Percentiles rank a stretch among this genome's conserved stretches.
Conservation (phyloP, 64 coral and sea anemone species). For the Pocillopora damicornis region DNA sequence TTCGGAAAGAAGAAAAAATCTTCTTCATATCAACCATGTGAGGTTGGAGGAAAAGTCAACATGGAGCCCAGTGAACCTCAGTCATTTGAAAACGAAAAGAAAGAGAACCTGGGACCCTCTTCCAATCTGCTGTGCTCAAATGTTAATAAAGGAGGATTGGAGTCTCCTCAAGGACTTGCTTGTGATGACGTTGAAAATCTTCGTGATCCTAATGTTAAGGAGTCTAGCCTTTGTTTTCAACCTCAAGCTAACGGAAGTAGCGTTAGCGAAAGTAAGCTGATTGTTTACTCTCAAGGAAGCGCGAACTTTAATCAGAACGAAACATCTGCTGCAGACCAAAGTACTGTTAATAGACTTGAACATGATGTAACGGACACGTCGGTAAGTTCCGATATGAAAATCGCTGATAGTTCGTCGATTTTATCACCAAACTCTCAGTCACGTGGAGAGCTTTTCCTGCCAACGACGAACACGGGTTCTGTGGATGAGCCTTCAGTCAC, state of each 20-base stretch:
- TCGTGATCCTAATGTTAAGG: neutral
- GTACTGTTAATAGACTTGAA: neutral
- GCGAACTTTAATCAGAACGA: neutral
- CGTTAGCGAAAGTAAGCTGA: neutral
- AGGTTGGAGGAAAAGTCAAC: neutral
- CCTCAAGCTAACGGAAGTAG: neutral
- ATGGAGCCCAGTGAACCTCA: constrained; percentile 3
- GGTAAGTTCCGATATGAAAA: neutral
- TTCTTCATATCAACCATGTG: neutral
- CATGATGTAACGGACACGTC: neutral
- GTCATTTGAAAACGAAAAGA: constrained; percentile 2
- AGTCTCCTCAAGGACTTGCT: neutral
- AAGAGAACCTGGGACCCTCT: constrained; percentile 24
- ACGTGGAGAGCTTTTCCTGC: neutral
- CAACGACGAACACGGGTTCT: neutral
- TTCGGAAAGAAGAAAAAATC: neutral
- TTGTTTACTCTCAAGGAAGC: neutral
- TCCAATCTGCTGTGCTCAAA: neutral
- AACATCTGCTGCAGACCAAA: neutral
- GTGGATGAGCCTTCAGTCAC: neutral
- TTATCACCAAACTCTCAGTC: neutral
- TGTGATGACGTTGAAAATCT: neutral
- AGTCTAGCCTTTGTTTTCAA: neutral
- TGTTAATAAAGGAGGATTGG: neutral
- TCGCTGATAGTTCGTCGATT: neutral